These are phyloP conservation scores for Enteromius unitaeniatus DNA, from an alignment of 2,797 vertebrate species.

Conservation along the genomic window DNA sequence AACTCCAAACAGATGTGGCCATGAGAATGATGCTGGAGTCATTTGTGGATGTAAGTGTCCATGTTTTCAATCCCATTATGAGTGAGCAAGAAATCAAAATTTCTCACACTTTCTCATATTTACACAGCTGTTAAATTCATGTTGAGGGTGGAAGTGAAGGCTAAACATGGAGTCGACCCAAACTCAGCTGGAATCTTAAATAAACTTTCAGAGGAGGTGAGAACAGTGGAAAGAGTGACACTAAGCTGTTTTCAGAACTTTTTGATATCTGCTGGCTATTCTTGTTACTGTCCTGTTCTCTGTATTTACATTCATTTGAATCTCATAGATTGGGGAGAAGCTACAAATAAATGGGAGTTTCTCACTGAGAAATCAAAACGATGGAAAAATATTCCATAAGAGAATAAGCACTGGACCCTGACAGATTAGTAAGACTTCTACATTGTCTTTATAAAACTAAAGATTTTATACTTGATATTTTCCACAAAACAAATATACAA, in stretches of 20 bases:
- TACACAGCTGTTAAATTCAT: neutral
- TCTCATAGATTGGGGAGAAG: constrained; percentile 1
- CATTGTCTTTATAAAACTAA: neutral
- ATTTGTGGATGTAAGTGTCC: constrained; percentile 22
- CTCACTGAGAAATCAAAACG: constrained; percentile 9
- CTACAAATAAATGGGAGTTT: neutral
- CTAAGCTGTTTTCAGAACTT: neutral
- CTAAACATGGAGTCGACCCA: neutral
- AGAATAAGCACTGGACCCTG: neutral
- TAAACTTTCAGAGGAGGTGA: constrained; percentile 21
- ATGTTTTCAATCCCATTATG: neutral
- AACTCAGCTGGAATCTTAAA: neutral
- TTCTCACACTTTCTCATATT: neutral
- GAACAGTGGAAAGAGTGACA: neutral
- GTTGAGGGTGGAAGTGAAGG: constrained; percentile 12
- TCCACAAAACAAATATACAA: neutral
- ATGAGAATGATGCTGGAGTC: constrained; percentile 11
- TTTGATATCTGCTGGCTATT: neutral
- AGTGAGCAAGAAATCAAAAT: neutral
- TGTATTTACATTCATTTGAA: neutral
- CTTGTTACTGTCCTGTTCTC: neutral
- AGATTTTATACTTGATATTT: neutral
- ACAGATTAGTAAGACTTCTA: constrained; percentile 1
- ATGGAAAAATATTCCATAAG: constrained; percentile 16
- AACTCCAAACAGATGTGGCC: neutral